Conservation (phyloP, 2,888 invertebrate species). For the Phortica okadai region DNA sequence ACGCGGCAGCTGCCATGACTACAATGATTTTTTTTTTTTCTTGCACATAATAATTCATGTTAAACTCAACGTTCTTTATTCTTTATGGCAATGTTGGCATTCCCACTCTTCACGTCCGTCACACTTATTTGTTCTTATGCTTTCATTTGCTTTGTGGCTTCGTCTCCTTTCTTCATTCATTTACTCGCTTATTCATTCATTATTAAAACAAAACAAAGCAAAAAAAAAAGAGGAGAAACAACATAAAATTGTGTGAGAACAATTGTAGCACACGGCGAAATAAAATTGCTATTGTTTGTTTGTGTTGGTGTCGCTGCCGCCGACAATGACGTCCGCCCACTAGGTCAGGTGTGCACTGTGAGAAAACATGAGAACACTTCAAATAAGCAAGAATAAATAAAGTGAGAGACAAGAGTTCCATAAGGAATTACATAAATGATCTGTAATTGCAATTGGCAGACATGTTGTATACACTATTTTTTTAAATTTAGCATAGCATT, state of each 20-base stretch:
- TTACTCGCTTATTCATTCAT: constrained; percentile 40
- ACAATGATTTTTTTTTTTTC: constrained; percentile 54
- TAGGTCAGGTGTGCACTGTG: constrained; percentile 16
- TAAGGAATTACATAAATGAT: neutral
- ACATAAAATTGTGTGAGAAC: constrained; percentile 20
- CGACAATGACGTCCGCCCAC: neutral
- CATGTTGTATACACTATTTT: too few species aligned
- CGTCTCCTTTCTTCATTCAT: constrained; percentile 48
- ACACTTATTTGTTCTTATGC: neutral
- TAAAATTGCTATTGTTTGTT: constrained; percentile 12
- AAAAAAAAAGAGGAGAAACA: neutral
- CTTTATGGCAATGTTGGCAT: neutral
- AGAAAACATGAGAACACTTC: neutral
- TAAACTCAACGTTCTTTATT: constrained; percentile 58
- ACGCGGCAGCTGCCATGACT: constrained; percentile 20
- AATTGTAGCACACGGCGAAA: constrained; percentile 1
- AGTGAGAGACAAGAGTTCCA: neutral
- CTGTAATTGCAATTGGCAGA: too few species aligned
- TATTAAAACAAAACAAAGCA: constrained; percentile 16
- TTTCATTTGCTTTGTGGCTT: constrained; percentile 6
- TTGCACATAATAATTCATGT: constrained; percentile 68
- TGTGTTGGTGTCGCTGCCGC: neutral
- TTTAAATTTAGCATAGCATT: neutral
- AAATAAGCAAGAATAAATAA: neutral
- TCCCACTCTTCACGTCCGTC: neutral